Evolutionary conservation across 2,797 vertebrate genomes (phyloP).

Genomic region (Neostethus bicornis): DNA sequence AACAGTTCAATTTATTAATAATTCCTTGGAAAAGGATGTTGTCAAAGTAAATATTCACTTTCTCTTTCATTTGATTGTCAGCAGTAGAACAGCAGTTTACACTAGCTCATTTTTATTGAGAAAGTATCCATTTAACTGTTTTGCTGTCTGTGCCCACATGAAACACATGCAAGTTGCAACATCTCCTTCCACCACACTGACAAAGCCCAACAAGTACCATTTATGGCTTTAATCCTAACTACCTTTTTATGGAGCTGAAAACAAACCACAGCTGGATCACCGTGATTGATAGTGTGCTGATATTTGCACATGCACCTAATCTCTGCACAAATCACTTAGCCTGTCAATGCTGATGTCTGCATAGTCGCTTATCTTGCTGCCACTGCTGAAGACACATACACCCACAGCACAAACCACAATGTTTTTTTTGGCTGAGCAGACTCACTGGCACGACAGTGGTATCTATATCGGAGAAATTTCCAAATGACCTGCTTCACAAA

Average conservation of each 20-base stretch:
- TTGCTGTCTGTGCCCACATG: constrained; percentile 48
- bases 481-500: constrained; percentile 52
- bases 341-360: constrained; percentile 11
- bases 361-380: constrained; percentile 18
- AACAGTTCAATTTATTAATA: constrained; percentile 20
- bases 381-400: constrained; percentile 6
- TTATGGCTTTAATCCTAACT: constrained; percentile 52
- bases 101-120: constrained; percentile 37
- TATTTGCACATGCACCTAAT: constrained; percentile 17
- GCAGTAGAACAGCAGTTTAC: constrained; percentile 38
- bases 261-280: constrained; percentile 57
- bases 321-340: constrained; percentile 28
- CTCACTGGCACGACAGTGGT: constrained; percentile 22
- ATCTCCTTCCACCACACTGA: constrained; percentile 37
- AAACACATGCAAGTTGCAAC: constrained; percentile 67
- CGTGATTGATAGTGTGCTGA: constrained; percentile 41
- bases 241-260: constrained; percentile 57
- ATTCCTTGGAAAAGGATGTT: constrained; percentile 12
- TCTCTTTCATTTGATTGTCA: constrained; percentile 36
- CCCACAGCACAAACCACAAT: constrained; percentile 22
- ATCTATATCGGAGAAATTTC: constrained; percentile 54
- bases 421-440: constrained; percentile 44
- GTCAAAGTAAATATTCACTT: constrained; percentile 12
- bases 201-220: constrained; percentile 35
- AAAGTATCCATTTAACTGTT: constrained; percentile 58